Base-by-base conservation (phyloP, 2,888 invertebrate genomes). In the Cephonodes hylas region DNA sequence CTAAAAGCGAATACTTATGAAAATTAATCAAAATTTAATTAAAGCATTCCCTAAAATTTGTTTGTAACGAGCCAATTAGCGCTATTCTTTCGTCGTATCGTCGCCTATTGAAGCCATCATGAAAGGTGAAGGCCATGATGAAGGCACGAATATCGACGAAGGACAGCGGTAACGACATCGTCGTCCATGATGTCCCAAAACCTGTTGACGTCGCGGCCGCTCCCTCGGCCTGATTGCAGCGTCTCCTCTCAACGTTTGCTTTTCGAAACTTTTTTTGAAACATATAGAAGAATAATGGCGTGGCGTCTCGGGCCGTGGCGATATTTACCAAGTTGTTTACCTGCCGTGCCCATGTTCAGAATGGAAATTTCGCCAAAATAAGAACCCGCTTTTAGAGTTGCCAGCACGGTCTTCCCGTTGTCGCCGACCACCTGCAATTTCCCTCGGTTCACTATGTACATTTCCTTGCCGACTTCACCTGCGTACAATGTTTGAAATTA, bases 331-430 rank as follows among this genome's bases (percentile, higher is more conserved):
- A 96, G 96, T 94, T 96, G 96, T 96, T 97, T 97, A 97, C 98
- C 98, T 96, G 99, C 99, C 90, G 98, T 98, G 94, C 99, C 99
- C 98, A 98, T 98, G 95, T 98, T 98, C 93, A 99, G 96, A 93
- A 99, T 99, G 94, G 98, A 98, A 94, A 99, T 99, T 95, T 99
- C 99, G 84, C 99, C 99, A 94, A 99, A 99, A 95, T 99, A 99
- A 91, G 98, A 98, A 91, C 99, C 99, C 80, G 99, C 99, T 93
- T 98, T 98, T 84, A 99, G 95, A 72, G 98, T 99, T 81, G 99
- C 99, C 90, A 99, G 94, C 73, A 99, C 98, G 61, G 98, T 98
- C 92, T 97, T 96, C 74, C 98, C 98, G 91, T 98, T 97, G 93
- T 98, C 98, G 67, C 96, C 98, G 74, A 97, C 98, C 88, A 97